Percentiles rank a stretch among this genome's conserved stretches.
phyloP scores from a whole-genome alignment of 2,888 invertebrate genomes.

The Gortyna flavago region DNA sequence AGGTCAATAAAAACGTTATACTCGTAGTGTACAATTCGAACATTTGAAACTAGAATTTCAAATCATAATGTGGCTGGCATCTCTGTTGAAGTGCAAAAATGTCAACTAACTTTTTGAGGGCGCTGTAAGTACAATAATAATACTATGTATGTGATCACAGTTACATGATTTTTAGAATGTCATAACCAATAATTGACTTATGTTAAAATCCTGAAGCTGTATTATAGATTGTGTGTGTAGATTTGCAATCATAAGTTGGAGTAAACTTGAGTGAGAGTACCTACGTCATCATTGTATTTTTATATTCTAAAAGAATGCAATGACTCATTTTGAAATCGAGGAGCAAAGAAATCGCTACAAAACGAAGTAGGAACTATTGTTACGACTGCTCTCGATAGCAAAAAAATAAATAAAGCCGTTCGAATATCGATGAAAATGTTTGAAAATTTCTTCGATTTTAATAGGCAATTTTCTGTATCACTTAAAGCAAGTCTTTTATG shows the following conservation, averaged over 20 bases:
- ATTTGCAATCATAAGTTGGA: neutral
- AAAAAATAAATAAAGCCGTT: slow-evolving; percentile 9
- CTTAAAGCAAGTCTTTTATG: slow-evolving; percentile 22
- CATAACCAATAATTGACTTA: neutral
- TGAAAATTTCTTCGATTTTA: slow-evolving; percentile 18
- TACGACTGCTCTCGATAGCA: neutral
- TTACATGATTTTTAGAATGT: neutral
- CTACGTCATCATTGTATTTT: too few species aligned
- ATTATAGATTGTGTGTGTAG: neutral
- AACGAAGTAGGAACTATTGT: neutral
- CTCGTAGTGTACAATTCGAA: neutral
- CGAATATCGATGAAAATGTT: slow-evolving; percentile 30
- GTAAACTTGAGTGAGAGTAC: too few species aligned
- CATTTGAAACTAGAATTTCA: too few species aligned
- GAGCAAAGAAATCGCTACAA: neutral
- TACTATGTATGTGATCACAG: neutral
- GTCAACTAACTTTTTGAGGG: neutral
- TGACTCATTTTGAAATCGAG: neutral
- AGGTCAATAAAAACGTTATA: neutral
- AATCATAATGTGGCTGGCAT: neutral
- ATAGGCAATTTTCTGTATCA: slow-evolving; percentile 29
- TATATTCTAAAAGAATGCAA: neutral
- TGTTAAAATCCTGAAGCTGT: neutral
- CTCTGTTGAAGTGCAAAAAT: neutral
- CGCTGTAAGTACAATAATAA: neutral